Conservation (phyloP, 2,888 invertebrate species). For the Neuroscelio doddi region DNA sequence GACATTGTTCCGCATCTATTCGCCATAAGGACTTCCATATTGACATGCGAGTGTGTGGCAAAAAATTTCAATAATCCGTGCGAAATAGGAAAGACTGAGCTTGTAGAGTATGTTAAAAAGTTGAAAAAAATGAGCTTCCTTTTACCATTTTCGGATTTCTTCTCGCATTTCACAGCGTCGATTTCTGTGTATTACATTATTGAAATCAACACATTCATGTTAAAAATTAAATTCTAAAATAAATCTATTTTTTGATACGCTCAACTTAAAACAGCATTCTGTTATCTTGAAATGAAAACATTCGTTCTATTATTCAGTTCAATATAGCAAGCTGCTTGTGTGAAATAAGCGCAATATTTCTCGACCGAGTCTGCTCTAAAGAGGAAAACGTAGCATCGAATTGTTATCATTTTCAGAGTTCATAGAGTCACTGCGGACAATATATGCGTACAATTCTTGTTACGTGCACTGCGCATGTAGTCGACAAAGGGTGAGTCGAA, state of each 20-base stretch:
- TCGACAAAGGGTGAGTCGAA: constrained; percentile 32
- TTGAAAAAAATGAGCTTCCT: constrained; percentile 11
- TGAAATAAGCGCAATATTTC: neutral
- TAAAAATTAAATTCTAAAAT: constrained; percentile 12
- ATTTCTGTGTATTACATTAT: constrained; percentile 30
- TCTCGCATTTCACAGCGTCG: constrained; percentile 15
- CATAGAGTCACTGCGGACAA: constrained; percentile 18
- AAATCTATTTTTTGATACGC: neutral
- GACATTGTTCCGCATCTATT: constrained; percentile 27
- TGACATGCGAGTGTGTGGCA: constrained; percentile 40
- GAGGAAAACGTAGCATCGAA: constrained; percentile 32
- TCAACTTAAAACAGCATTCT: no score
- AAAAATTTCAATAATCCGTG: constrained; percentile 56
- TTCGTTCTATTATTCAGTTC: neutral
- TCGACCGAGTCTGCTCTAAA: constrained; percentile 16
- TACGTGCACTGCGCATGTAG: constrained; percentile 10
- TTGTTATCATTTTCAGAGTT: constrained; percentile 31
- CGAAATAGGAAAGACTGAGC: constrained; percentile 9
- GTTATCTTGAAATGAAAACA: no score
- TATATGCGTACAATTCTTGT: constrained; percentile 21
- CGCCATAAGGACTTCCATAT: constrained; percentile 22
- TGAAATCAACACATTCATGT: constrained; percentile 18
- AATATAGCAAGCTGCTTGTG: neutral
- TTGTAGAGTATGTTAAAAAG: constrained; percentile 18
- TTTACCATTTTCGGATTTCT: constrained; percentile 22